phyloP scores from a whole-genome alignment of 2,113 vertebrate species.

The Dicrurus megarhynchus region DNA sequence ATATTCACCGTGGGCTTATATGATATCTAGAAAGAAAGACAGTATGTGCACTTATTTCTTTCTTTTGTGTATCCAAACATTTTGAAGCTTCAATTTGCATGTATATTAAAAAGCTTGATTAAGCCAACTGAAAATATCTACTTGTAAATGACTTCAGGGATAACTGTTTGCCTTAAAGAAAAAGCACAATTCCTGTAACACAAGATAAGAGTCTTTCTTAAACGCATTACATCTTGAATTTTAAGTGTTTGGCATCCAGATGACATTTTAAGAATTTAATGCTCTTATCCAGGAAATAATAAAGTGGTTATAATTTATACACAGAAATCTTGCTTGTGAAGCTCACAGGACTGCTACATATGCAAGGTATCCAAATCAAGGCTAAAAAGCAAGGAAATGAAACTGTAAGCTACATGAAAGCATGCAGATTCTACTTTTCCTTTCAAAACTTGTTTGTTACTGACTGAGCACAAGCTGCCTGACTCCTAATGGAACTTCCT shows the following conservation, averaged over 20 bases:
- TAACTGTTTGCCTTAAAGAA: conserved; percentile 49
- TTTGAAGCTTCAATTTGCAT: conserved; percentile 43
- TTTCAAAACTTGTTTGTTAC: background rate
- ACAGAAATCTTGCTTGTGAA: conserved; percentile 8
- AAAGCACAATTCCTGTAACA: background rate
- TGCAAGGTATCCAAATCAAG: background rate
- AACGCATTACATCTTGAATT: background rate
- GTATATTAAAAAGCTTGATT: conserved; percentile 53
- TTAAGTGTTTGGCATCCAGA: conserved; percentile 40
- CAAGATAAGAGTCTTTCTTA: conserved; percentile 31
- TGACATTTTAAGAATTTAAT: conserved; percentile 28
- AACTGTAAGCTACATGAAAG: conserved; percentile 3
- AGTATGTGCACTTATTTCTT: background rate
- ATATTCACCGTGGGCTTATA: background rate
- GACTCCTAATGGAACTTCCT: background rate
- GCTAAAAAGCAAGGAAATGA: conserved; percentile 8
- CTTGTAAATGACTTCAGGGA: conserved; percentile 29
- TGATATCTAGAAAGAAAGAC: background rate
- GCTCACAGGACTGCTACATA: background rate
- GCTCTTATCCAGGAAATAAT: conserved; percentile 56
- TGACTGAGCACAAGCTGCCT: background rate
- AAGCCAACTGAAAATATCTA: conserved; percentile 6
- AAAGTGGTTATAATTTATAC: conserved; percentile 31
- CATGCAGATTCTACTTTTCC: conserved; percentile 11
- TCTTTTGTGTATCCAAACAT: background rate